A percentile compares a stretch with the other conserved stretches of the same genome.
Evolutionary conservation across 2,888 invertebrate genomes (phyloP).

Genomic region (Pecten maximus): DNA sequence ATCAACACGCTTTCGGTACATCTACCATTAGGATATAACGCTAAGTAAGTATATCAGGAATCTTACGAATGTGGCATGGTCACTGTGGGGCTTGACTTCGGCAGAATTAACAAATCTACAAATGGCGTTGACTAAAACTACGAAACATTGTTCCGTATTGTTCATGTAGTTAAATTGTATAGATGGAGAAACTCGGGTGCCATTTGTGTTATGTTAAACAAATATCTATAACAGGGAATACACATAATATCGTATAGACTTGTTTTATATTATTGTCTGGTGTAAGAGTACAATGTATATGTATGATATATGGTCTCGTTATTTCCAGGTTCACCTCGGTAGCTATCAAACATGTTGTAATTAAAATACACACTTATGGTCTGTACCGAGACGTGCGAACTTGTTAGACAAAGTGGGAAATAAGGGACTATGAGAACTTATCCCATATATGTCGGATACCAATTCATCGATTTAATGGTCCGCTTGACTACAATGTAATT

Average conservation of each 20-base stretch:
- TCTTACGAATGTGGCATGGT: not conserved
- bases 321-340: not conserved
- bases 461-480: not conserved
- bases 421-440: constrained; percentile 16
- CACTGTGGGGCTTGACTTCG: not conserved
- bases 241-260: not conserved
- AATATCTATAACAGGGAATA: not conserved
- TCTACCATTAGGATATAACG: not conserved
- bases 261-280: not conserved
- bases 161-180: not conserved
- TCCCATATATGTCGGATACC: constrained; percentile 1
- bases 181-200: too few relatives aligned
- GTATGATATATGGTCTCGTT: not conserved
- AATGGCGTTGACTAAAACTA: not conserved
- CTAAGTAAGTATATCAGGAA: not conserved
- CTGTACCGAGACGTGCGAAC: not conserved
- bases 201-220: too few relatives aligned
- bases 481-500: not conserved
- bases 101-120: not conserved
- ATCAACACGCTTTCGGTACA: not conserved
- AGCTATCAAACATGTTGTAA: not conserved
- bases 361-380: not conserved
- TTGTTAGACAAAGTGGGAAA: not conserved
- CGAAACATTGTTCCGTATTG: not conserved
- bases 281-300: too few relatives aligned